Percentiles rank a stretch among this genome's conserved stretches.
These are phyloP conservation scores for Apostichopus californicus DNA, from an alignment of 35 echinoderm and acorn worm genomes.

Conservation along the genomic window DNA sequence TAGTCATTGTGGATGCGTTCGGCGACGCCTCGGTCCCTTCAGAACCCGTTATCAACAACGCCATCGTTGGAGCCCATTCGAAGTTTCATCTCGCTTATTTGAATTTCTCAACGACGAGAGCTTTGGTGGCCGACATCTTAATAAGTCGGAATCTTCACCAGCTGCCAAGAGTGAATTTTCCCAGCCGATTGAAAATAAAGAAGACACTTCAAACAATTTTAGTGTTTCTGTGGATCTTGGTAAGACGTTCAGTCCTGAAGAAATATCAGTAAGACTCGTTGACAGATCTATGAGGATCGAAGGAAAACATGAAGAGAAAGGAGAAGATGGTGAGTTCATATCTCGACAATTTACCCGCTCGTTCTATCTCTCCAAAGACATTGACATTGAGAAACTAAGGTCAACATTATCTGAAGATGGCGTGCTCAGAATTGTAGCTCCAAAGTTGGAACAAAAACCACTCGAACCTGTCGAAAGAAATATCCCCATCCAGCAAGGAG, in stretches of 20 bases:
- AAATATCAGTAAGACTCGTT: constrained; percentile 5
- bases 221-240: constrained; percentile 18
- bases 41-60: too few relatives aligned
- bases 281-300: background rate
- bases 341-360: constrained; percentile 8
- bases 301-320: constrained; percentile 17
- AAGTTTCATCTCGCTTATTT: too few relatives aligned
- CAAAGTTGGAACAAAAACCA: background rate
- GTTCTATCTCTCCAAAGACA: background rate
- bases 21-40: too few relatives aligned
- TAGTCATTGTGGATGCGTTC: too few relatives aligned
- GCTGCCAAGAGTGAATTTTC: background rate
- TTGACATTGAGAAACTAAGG: background rate
- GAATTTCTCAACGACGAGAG: too few relatives aligned
- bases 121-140: background rate
- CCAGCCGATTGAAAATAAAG: background rate
- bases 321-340: background rate
- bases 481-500: background rate
- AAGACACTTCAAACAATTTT: background rate
- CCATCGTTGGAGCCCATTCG: too few relatives aligned
- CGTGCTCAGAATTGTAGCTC: constrained; percentile 21
- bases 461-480: background rate
- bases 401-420: background rate
- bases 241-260: background rate
- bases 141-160: background rate